A percentile compares a stretch with the other conserved stretches of the same genome.
These are phyloP conservation scores for Aradophagus sp. DNA, from an alignment of 1,140 invertebrate genomes.

Conservation along the genomic window DNA sequence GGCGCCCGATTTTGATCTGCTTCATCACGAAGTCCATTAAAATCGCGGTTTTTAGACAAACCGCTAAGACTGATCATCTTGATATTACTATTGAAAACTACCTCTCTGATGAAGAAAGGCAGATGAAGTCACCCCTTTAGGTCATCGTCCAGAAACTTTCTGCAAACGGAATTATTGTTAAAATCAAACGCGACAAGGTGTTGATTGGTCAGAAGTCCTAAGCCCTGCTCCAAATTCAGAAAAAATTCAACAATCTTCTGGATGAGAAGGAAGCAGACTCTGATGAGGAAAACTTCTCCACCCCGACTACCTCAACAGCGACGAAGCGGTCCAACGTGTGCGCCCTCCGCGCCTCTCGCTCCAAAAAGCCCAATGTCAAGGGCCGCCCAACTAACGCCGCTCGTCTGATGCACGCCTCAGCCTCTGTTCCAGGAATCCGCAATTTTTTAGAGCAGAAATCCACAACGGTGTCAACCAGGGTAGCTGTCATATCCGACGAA, in stretches of 20 bases:
- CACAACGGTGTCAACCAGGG: background rate
- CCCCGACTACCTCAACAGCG: background rate
- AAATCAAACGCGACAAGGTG: conserved; percentile 8
- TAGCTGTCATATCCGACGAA: background rate
- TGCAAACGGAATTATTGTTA: background rate
- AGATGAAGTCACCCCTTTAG: background rate
- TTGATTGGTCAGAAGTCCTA: background rate
- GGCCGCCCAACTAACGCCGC: background rate
- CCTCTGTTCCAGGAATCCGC: background rate
- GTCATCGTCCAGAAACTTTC: background rate
- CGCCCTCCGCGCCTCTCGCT: background rate
- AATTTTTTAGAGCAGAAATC: conserved; percentile 9
- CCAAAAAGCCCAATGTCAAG: background rate
- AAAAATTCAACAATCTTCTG: conserved; percentile 8
- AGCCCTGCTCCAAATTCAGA: background rate
- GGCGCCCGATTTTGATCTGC: conserved; percentile 8
- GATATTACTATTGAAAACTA: conserved; percentile 5
- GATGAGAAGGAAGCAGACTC: background rate
- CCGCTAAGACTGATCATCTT: background rate
- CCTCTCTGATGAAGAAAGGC: conserved; percentile 1
- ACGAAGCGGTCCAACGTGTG: background rate
- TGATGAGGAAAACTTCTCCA: conserved; percentile 2
- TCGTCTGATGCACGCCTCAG: background rate
- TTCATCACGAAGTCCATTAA: conserved; percentile 6
- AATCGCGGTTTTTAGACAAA: background rate